phyloP scores from a whole-genome alignment of 1,140 invertebrate species.

The Cepaea nemoralis region DNA sequence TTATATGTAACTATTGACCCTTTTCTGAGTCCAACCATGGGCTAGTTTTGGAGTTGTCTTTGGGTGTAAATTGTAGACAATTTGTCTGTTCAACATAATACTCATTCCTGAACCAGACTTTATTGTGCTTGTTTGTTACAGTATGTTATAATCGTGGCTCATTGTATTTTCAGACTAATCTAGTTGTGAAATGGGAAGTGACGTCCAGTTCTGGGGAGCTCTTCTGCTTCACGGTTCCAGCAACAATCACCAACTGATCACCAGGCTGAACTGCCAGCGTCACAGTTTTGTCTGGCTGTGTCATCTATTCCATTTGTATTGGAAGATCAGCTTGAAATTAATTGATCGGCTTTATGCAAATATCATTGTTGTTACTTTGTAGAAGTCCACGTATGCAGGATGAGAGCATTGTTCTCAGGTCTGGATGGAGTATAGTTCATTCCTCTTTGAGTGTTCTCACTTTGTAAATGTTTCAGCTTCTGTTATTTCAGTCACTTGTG shows the following conservation, averaged over 20 bases:
- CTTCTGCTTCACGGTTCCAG: constrained; percentile 3
- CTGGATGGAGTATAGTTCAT: no score
- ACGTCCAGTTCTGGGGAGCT: neutral
- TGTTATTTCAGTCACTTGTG: no score
- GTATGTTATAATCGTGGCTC: neutral
- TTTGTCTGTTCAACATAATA: neutral
- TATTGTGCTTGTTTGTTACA: neutral
- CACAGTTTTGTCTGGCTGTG: no score
- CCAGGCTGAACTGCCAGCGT: neutral
- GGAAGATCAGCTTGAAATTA: no score
- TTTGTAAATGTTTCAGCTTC: no score
- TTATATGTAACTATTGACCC: neutral
- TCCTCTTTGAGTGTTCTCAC: no score
- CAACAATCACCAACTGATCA: neutral
- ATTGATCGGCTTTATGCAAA: no score
- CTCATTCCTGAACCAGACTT: neutral
- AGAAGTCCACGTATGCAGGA: no score
- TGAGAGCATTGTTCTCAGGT: no score
- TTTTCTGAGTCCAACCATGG: neutral
- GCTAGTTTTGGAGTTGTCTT: neutral
- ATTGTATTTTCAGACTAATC: neutral
- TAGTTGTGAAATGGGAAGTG: neutral
- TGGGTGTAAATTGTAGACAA: neutral
- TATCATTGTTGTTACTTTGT: no score
- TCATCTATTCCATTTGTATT: no score